A percentile compares a stretch with the other conserved stretches of the same genome.
These are phyloP conservation scores for Siniperca knerii DNA, from an alignment of 2,113 vertebrate species.

Conservation along the genomic window DNA sequence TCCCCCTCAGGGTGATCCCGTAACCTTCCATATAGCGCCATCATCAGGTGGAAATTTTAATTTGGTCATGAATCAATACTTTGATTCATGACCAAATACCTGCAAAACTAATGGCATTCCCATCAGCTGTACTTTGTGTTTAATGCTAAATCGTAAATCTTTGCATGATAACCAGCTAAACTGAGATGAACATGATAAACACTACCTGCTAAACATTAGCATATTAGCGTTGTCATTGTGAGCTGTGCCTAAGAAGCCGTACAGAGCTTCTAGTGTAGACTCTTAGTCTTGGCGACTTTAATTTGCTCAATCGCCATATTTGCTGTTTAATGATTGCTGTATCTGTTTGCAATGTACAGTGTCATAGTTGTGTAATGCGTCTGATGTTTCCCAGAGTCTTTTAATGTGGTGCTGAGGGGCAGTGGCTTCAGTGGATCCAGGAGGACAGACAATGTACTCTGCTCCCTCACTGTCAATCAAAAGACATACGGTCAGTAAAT, in stretches of 20 bases:
- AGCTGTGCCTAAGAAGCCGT: background rate
- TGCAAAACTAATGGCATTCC: background rate
- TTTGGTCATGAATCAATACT: background rate
- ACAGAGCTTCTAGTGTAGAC: no score
- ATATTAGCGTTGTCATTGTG: background rate
- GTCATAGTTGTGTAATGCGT: background rate
- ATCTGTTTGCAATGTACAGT: background rate
- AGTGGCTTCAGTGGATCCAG: constrained; percentile 87
- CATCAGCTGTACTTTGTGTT: background rate
- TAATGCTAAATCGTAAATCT: no score
- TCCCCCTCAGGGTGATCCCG: background rate
- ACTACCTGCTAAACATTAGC: background rate
- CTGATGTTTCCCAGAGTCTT: constrained; percentile 87
- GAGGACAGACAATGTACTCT: constrained; percentile 80
- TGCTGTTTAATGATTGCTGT: background rate
- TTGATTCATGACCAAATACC: background rate
- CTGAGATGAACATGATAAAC: background rate
- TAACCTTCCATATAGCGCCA: background rate
- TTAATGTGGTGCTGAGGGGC: constrained; percentile 91
- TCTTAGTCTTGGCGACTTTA: background rate
- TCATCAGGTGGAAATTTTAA: background rate
- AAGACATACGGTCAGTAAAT: constrained; percentile 79
- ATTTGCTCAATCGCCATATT: background rate
- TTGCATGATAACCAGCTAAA: background rate
- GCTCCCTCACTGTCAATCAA: constrained; percentile 86